phyloP scores from a whole-genome alignment of 2,888 invertebrate species.

The Sphinx pinastri region DNA sequence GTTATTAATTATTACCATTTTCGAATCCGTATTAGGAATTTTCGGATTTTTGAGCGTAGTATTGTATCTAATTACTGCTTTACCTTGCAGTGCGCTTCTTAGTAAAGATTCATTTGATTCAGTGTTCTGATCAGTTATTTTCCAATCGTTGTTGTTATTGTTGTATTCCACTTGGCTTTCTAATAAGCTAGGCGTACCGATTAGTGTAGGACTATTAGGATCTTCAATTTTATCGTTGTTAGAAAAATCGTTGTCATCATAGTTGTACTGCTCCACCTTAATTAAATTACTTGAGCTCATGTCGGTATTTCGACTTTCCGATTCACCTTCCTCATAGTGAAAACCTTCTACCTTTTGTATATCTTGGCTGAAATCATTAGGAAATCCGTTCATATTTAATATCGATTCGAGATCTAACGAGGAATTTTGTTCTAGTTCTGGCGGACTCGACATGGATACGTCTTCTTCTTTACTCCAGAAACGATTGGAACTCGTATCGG shows the following conservation, averaged over 20 bases:
- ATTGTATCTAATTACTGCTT: constrained; percentile 85
- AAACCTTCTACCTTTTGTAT: constrained; percentile 89
- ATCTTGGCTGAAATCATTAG: constrained; percentile 84
- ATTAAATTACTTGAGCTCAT: constrained; percentile 85
- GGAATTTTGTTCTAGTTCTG: constrained; percentile 84
- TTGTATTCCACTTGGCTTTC: constrained; percentile 83
- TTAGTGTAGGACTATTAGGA: constrained; percentile 64
- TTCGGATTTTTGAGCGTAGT: constrained; percentile 81
- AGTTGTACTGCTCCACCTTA: constrained; percentile 73
- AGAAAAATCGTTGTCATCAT: constrained; percentile 71
- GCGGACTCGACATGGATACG: constrained; percentile 84
- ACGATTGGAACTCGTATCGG: constrained; percentile 86
- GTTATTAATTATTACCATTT: constrained; percentile 73
- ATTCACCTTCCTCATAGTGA: constrained; percentile 90
- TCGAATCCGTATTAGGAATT: constrained; percentile 67
- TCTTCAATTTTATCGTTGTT: constrained; percentile 75
- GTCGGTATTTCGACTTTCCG: constrained; percentile 89
- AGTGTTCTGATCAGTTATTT: constrained; percentile 89
- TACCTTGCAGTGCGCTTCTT: constrained; percentile 93
- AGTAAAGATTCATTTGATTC: constrained; percentile 89
- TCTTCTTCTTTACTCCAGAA: constrained; percentile 88
- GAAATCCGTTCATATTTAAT: constrained; percentile 87
- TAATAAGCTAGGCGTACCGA: constrained; percentile 81
- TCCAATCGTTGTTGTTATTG: constrained; percentile 93
- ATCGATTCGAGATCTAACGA: constrained; percentile 91